Conservation (phyloP, 2,113 vertebrate genomes). For the Platanista minor region DNA sequence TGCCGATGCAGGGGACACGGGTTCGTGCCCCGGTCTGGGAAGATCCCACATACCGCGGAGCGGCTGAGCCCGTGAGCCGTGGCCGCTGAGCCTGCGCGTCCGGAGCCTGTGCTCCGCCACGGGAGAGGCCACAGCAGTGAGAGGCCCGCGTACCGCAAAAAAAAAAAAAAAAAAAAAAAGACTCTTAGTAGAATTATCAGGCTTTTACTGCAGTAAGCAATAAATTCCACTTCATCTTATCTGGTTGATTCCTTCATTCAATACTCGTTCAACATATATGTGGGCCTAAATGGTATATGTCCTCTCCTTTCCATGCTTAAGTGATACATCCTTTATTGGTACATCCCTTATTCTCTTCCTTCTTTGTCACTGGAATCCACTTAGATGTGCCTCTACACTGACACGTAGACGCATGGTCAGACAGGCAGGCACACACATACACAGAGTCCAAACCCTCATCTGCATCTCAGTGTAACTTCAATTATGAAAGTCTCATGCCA, state of each 20-base stretch:
- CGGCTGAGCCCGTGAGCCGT: no score
- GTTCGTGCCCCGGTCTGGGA: no score
- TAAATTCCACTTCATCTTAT: background rate
- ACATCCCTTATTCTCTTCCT: no score
- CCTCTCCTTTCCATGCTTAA: background rate
- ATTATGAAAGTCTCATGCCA: background rate
- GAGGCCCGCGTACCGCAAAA: no score
- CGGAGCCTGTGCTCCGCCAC: no score
- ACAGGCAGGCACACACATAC: background rate
- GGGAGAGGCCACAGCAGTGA: no score
- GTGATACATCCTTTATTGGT: background rate
- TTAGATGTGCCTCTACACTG: background rate
- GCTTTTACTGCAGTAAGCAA: background rate
- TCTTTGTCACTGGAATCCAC: background rate
- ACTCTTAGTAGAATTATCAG: background rate
- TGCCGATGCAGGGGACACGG: no score
- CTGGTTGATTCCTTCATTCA: background rate
- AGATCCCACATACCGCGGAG: no score
- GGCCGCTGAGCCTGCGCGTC: no score
- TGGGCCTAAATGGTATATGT: background rate
- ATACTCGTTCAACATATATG: background rate
- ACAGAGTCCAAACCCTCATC: background rate
- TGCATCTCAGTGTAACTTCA: background rate
- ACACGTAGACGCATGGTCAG: background rate
- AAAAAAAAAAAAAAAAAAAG: no score